phyloP scores from a whole-genome alignment of 1,140 invertebrate genomes.

The Chelonus insularis region DNA sequence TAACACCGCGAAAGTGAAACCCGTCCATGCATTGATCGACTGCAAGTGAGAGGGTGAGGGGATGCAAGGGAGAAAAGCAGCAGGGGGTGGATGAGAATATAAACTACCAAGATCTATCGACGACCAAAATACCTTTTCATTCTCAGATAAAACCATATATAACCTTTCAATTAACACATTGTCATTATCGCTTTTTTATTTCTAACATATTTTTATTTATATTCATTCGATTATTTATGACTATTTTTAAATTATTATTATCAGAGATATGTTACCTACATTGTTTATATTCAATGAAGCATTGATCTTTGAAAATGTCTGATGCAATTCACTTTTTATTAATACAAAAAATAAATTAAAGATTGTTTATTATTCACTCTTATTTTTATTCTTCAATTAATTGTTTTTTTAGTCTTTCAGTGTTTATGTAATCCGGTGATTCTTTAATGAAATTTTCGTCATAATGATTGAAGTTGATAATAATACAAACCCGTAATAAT shows the following conservation, averaged over 20 bases:
- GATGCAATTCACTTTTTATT: too few relatives aligned
- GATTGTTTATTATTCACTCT: not conserved
- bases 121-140: conserved; percentile 22
- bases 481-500: too few relatives aligned
- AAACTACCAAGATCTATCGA: conserved; percentile 47
- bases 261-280: too few relatives aligned
- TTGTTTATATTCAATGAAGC: too few relatives aligned
- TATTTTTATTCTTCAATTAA: not conserved
- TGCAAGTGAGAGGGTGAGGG: conserved; percentile 46
- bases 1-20: conserved; percentile 61
- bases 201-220: too few relatives aligned
- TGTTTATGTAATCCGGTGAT: conserved; percentile 54
- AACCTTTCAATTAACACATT: too few relatives aligned
- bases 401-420: not conserved
- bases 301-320: too few relatives aligned
- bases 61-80: conserved; percentile 26
- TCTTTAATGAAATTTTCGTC: conserved; percentile 47
- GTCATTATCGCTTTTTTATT: too few relatives aligned
- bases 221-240: too few relatives aligned
- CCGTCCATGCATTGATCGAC: conserved; percentile 61
- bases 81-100: conserved; percentile 32
- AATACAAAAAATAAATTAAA: too few relatives aligned
- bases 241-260: too few relatives aligned
- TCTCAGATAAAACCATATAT: too few relatives aligned
- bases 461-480: conserved; percentile 20